These are phyloP conservation scores for Chloropsis cyanopogon DNA, from an alignment of 2,113 vertebrate genomes.

Conservation along the genomic window DNA sequence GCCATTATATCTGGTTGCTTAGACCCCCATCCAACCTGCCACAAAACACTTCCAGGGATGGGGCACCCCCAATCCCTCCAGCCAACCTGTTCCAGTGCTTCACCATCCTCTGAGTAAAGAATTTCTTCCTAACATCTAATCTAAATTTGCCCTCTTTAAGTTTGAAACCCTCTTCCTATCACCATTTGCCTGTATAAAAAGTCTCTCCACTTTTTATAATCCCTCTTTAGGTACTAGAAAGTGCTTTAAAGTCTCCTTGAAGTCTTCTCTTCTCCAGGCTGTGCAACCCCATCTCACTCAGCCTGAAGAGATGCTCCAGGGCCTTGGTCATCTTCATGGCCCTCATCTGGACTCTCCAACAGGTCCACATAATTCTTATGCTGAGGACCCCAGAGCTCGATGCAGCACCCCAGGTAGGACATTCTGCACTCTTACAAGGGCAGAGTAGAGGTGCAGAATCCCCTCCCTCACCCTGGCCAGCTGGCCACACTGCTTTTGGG, in stretches of 20 bases:
- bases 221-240: not conserved
- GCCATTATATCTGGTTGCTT: not conserved
- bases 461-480: not conserved
- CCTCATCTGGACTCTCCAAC: not conserved
- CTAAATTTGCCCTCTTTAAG: not conserved
- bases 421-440: not conserved
- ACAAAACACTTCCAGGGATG: not conserved
- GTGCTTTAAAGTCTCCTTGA: not conserved
- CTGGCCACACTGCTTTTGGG: not conserved
- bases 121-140: not conserved
- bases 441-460: not conserved
- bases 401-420: not conserved
- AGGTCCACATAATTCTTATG: not conserved
- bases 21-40: not conserved
- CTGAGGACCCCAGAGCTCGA: not conserved
- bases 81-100: not conserved
- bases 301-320: not conserved
- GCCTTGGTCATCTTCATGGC: accelerated
- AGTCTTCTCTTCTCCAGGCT: not conserved
- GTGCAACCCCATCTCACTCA: not conserved
- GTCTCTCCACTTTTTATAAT: not conserved
- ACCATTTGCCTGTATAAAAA: not conserved
- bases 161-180: not conserved
- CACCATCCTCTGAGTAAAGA: not conserved
- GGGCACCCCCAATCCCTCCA: not conserved